These are phyloP conservation scores for Sebastolobus altivelis DNA, from an alignment of 2,797 vertebrate species.

Conservation along the genomic window DNA sequence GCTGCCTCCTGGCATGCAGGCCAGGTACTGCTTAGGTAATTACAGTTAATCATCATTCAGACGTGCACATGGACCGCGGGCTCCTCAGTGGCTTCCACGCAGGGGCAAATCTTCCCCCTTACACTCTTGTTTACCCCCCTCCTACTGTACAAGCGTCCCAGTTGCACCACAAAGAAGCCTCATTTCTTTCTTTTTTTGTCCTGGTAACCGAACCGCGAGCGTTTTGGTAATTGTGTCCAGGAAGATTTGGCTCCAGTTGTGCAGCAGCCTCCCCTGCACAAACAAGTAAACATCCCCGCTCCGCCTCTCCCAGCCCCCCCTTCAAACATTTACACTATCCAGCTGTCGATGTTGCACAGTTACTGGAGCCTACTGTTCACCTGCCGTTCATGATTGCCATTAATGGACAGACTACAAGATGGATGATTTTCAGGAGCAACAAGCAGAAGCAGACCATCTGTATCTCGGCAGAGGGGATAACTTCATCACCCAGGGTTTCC, in stretches of 20 bases:
- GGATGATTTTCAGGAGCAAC: conserved; percentile 66
- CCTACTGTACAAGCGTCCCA: conserved; percentile 22
- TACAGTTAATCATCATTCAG: conserved; percentile 82
- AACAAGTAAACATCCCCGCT: conserved; percentile 52
- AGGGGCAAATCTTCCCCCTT: conserved; percentile 21
- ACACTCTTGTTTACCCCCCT: conserved; percentile 39
- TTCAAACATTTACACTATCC: conserved; percentile 48
- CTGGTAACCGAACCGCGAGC: conserved; percentile 11
- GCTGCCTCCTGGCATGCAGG: conserved; percentile 76
- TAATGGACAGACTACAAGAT: conserved; percentile 69
- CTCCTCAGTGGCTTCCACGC: conserved; percentile 46
- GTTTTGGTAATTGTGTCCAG: conserved; percentile 32
- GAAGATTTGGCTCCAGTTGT: conserved; percentile 41
- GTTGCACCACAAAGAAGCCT: conserved; percentile 24
- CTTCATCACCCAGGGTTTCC: conserved; percentile 56
- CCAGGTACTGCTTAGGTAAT: conserved; percentile 80
- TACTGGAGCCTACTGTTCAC: conserved; percentile 67
- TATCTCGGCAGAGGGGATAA: conserved; percentile 43
- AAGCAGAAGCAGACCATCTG: conserved; percentile 78
- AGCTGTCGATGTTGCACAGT: conserved; percentile 64
- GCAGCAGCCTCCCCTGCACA: conserved; percentile 23
- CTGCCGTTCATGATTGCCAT: conserved; percentile 74
- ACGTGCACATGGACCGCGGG: conserved; percentile 59
- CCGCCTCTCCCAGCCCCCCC: background rate
- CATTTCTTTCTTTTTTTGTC: background rate